These are phyloP conservation scores for Cyanocitta stelleri DNA, from an alignment of 2,113 vertebrate genomes.

Conservation along the genomic window DNA sequence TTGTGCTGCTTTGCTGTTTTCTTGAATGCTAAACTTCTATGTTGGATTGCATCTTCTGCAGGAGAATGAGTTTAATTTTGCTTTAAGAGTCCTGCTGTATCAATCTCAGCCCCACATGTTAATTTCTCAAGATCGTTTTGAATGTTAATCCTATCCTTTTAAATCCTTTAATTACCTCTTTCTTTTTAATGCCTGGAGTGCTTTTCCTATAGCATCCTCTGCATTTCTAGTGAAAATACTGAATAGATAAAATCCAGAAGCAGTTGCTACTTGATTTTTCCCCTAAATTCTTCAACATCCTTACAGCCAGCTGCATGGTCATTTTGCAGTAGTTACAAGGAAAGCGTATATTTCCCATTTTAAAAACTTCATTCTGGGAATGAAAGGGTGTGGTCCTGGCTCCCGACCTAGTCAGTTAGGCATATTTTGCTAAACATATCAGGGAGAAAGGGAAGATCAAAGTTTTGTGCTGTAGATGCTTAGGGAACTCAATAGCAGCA, in stretches of 20 bases:
- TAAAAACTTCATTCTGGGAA: not conserved
- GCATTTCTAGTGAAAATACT: not conserved
- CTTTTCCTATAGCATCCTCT: not conserved
- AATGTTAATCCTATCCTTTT: not conserved
- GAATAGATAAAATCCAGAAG: not conserved
- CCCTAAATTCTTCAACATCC: not conserved
- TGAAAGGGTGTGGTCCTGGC: not conserved
- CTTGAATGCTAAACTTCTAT: not conserved
- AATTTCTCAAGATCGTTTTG: not conserved
- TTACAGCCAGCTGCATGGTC: not conserved
- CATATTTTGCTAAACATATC: not conserved
- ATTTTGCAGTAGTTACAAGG: not conserved
- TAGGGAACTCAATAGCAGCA: not conserved
- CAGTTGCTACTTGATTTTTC: not conserved
- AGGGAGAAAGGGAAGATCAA: not conserved
- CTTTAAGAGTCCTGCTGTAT: not conserved
- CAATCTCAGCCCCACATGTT: not conserved
- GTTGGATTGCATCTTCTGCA: not conserved
- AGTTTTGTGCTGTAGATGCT: not conserved
- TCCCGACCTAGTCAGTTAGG: not conserved
- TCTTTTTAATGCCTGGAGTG: not conserved
- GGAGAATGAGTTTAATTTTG: not conserved
- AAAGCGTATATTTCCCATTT: not conserved
- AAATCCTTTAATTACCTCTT: conserved; percentile 15
- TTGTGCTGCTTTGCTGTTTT: not conserved